Evolutionary conservation across 2,797 vertebrate genomes (phyloP).

Genomic region (Trachops cirrhosus): DNA sequence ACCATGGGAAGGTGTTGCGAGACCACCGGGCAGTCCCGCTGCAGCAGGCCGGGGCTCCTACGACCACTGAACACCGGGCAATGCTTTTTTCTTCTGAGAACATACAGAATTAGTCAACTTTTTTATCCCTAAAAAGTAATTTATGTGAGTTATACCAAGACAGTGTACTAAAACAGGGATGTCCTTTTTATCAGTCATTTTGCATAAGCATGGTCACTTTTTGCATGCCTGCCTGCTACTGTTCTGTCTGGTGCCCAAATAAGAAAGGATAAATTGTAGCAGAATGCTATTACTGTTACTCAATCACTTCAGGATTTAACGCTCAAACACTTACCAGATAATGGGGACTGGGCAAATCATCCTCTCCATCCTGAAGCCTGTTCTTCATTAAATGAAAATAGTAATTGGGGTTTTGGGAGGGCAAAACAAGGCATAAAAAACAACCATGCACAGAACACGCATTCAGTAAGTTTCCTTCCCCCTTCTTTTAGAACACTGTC

Average conservation of each 20-base stretch:
- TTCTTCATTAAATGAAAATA: not conserved
- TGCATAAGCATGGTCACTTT: not conserved
- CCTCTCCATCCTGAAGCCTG: not conserved
- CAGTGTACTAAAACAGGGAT: not conserved
- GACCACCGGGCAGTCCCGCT: not conserved
- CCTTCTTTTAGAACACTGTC: not conserved
- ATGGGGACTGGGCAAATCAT: not conserved
- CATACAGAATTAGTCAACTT: not conserved
- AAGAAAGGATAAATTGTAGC: not conserved
- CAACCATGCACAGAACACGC: not conserved
- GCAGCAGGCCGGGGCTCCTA: not conserved
- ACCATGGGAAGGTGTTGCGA: not conserved
- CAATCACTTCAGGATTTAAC: not conserved
- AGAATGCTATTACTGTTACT: not conserved
- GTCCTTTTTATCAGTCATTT: not conserved
- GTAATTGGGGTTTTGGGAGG: not conserved
- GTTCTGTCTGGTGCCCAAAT: not conserved
- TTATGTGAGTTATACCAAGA: not conserved
- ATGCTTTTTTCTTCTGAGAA: slow-evolving; percentile 14
- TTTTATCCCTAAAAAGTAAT: not conserved
- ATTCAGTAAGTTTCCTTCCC: not conserved
- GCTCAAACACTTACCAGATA: not conserved
- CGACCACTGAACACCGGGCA: not conserved
- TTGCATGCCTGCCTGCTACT: not conserved
- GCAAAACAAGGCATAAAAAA: not conserved